A percentile compares a stretch with the other conserved stretches of the same genome.
These are phyloP conservation scores for Xiphophorus hellerii DNA, from an alignment of 2,113 vertebrate genomes.

Conservation along the genomic window DNA sequence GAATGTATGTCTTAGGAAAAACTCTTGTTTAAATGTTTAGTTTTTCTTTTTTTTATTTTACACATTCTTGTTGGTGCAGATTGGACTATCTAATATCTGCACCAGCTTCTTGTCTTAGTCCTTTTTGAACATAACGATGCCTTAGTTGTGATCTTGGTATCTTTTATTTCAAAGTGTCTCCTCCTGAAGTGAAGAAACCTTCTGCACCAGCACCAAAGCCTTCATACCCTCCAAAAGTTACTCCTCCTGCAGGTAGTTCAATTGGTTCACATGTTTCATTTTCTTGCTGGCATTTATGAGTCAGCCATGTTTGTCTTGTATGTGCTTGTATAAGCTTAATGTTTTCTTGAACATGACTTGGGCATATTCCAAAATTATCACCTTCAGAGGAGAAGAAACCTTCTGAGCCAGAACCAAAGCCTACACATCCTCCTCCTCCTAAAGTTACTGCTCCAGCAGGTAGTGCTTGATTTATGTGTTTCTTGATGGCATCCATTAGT, in stretches of 20 bases:
- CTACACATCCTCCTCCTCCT: too few relatives aligned
- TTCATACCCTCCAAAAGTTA: constrained; percentile 12
- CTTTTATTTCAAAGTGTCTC: too few relatives aligned
- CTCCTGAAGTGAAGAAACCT: too few relatives aligned
- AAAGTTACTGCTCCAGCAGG: too few relatives aligned
- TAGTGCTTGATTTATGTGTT: too few relatives aligned
- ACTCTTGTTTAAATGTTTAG: not conserved
- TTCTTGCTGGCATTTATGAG: not conserved
- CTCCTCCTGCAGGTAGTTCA: constrained; percentile 38
- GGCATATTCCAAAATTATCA: constrained; percentile 20
- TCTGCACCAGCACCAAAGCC: constrained; percentile 26
- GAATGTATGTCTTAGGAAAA: not conserved
- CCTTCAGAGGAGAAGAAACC: not conserved
- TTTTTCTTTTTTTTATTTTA: constrained; percentile 1
- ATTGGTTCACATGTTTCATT: not conserved
- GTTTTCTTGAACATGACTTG: constrained; percentile 28
- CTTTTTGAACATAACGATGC: not conserved
- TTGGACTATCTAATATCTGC: constrained; percentile 1
- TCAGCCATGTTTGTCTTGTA: not conserved
- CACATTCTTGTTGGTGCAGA: not conserved
- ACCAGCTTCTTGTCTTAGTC: not conserved
- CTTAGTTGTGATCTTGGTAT: too few relatives aligned
- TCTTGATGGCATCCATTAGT: too few relatives aligned
- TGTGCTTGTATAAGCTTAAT: not conserved
- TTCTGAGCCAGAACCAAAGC: too few relatives aligned